A percentile compares a stretch with the other conserved stretches of the same genome.
phyloP scores from a whole-genome alignment of 2,797 vertebrate genomes.

The Anguilla megastoma region DNA sequence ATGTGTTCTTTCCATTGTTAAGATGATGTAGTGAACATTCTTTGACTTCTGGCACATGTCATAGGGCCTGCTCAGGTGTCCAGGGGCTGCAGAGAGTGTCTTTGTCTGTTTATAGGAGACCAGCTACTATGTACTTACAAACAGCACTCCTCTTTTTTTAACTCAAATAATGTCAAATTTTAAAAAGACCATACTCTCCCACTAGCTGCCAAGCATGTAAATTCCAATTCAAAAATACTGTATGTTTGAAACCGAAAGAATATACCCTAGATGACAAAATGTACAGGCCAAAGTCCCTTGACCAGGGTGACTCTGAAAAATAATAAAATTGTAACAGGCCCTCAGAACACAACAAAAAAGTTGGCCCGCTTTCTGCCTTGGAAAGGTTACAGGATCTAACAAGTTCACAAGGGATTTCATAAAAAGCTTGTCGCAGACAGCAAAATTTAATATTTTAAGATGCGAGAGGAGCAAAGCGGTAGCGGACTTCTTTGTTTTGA shows the following conservation, averaged over 20 bases:
- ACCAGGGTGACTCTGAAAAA: not conserved
- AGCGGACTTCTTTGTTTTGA: not conserved
- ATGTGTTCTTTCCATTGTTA: not conserved
- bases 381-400: slow-evolving; percentile 2
- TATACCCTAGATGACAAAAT: not conserved
- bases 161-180: not conserved
- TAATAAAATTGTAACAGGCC: not conserved
- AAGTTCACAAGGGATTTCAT: slow-evolving; percentile 1
- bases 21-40: not conserved
- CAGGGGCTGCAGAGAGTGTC: not conserved
- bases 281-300: not conserved
- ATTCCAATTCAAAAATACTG: not conserved
- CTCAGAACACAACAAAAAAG: not conserved
- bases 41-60: not conserved
- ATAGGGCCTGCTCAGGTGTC: not conserved
- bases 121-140: not conserved
- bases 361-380: not conserved
- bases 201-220: not conserved
- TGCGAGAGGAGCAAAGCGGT: not conserved
- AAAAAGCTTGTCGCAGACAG: not conserved
- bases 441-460: slow-evolving; percentile 8
- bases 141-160: not conserved
- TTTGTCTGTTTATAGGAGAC: not conserved
- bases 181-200: not conserved
- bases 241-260: not conserved